These are phyloP conservation scores for Onychomys arenicola DNA, from an alignment of 2,797 vertebrate species.

Conservation along the genomic window DNA sequence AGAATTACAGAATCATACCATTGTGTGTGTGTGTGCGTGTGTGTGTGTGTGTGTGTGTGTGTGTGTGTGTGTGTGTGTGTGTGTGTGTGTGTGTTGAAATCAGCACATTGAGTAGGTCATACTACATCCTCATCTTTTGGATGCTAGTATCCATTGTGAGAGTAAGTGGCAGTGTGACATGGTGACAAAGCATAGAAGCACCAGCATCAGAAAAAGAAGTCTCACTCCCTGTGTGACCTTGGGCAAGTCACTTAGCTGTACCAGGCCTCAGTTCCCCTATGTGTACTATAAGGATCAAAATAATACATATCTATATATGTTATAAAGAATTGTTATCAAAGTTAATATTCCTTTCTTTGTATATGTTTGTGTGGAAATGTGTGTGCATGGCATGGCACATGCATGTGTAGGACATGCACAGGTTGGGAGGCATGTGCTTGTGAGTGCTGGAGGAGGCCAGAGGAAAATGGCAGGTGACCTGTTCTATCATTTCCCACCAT, in stretches of 20 bases:
- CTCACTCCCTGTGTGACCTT: background rate
- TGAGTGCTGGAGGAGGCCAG: background rate
- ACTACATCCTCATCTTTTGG: background rate
- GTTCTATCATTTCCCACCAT: too few species aligned
- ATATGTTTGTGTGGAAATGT: background rate
- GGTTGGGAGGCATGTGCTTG: too few species aligned
- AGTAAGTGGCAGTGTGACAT: too few species aligned
- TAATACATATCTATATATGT: background rate
- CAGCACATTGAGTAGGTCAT: background rate
- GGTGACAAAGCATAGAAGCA: background rate
- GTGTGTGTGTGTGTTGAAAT: background rate
- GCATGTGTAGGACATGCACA: background rate
- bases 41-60: background rate
- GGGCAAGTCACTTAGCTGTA: background rate
- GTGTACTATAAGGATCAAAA: background rate
- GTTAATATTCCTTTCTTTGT: background rate
- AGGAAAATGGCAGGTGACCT: background rate
- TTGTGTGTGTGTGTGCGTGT: background rate
- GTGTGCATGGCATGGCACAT: background rate
- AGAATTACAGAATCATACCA: background rate
- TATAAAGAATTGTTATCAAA: background rate
- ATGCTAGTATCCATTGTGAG: background rate
- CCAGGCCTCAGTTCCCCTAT: background rate
- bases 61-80: constrained; percentile 4
- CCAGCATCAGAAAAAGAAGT: background rate